A percentile compares a stretch with the other conserved stretches of the same genome.
Evolutionary conservation across 1,140 invertebrate species (phyloP).

Genomic region (Dreissena rostriformis): DNA sequence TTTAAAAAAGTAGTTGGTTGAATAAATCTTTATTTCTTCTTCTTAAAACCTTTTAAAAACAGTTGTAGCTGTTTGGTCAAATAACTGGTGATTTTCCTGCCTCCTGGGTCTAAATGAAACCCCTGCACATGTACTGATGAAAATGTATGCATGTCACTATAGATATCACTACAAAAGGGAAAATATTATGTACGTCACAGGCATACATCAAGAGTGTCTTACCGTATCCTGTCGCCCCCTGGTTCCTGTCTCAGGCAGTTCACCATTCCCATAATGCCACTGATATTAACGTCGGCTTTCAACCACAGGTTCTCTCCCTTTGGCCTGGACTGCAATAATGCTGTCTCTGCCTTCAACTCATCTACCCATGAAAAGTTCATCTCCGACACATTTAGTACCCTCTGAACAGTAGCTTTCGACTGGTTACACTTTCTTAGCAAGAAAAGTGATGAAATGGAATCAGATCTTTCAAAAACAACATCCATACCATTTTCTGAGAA

Average conservation of each 20-base stretch:
- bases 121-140: too few relatives aligned
- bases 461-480: conserved; percentile 76
- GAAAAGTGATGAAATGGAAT: conserved; percentile 76
- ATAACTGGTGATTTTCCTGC: too few relatives aligned
- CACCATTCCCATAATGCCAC: conserved; percentile 92
- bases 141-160: too few relatives aligned
- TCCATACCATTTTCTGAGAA: conserved; percentile 82
- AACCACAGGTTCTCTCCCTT: conserved; percentile 79
- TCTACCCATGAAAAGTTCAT: conserved; percentile 88
- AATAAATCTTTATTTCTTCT: too few relatives aligned
- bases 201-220: conserved; percentile 10
- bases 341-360: conserved; percentile 86
- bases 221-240: conserved; percentile 89
- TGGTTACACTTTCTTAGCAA: conserved; percentile 67
- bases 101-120: too few relatives aligned
- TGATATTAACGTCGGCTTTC: conserved; percentile 72
- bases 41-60: too few relatives aligned
- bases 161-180: too few relatives aligned
- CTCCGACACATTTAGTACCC: conserved; percentile 73
- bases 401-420: conserved; percentile 17
- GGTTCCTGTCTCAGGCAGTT: conserved; percentile 94
- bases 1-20: too few relatives aligned
- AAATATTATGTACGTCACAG: too few relatives aligned
- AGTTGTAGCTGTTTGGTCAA: too few relatives aligned
- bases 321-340: conserved; percentile 80